A percentile compares a stretch with the other conserved stretches of the same genome.
phyloP scores from a whole-genome alignment of 2,888 invertebrate genomes.

The Capitulum mitella region DNA sequence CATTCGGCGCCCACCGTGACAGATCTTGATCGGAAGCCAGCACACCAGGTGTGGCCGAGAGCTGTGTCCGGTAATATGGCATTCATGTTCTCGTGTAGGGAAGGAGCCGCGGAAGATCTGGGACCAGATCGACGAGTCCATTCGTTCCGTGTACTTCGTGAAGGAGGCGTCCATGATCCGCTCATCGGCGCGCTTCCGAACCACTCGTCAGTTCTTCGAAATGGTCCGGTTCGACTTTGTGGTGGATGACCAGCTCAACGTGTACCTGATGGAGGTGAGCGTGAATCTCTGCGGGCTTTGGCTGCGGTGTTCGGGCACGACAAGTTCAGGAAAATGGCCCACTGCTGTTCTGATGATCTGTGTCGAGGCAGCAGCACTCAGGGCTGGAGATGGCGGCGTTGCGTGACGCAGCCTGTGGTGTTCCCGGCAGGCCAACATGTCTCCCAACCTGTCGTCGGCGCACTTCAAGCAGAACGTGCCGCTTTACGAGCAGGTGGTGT shows the following conservation, averaged over 20 bases:
- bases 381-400: no score
- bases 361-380: no score
- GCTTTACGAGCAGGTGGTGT: constrained; percentile 86
- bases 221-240: constrained; percentile 91
- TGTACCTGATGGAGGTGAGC: constrained; percentile 71
- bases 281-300: no score
- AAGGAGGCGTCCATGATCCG: constrained; percentile 65
- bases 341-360: no score
- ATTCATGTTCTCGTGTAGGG: neutral
- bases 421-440: constrained; percentile 73
- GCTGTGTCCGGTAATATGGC: no score
- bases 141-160: constrained; percentile 52
- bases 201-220: constrained; percentile 75
- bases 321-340: no score
- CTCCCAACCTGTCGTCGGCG: constrained; percentile 88
- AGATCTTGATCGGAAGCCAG: no score
- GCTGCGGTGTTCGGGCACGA: no score
- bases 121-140: constrained; percentile 69
- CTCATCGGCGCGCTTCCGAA: constrained; percentile 44
- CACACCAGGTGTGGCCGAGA: no score
- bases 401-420: no score
- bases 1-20: no score
- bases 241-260: constrained; percentile 74
- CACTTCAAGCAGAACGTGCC: constrained; percentile 80
- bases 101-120: constrained; percentile 51